Percentiles rank a stretch among this genome's conserved stretches.
These are phyloP conservation scores for Tenthredo amoena DNA, from an alignment of 2,888 invertebrate species.

Conservation along the genomic window DNA sequence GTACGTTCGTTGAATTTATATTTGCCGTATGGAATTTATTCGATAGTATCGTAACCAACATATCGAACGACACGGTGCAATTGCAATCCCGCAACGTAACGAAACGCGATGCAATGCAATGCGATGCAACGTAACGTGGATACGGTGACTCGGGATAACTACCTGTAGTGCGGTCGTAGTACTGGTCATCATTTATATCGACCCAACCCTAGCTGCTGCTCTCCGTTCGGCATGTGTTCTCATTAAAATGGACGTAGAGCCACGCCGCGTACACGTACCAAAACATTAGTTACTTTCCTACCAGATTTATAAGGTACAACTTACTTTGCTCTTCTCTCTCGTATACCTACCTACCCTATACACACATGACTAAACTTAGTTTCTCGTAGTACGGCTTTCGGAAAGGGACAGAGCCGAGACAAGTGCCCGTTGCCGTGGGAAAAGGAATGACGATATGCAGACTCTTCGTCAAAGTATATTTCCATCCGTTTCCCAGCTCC, in stretches of 20 bases:
- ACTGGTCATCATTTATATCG: conserved; percentile 46
- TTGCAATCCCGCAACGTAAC: neutral
- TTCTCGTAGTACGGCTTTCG: neutral
- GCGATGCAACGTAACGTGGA: neutral
- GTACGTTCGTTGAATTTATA: conserved; percentile 45
- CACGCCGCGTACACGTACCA: conserved; percentile 52
- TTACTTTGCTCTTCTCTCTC: conserved; percentile 60
- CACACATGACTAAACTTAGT: conserved; percentile 1
- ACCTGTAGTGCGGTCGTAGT: conserved; percentile 30
- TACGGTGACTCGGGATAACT: conserved; percentile 12
- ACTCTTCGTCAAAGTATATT: neutral
- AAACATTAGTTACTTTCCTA: conserved; percentile 63
- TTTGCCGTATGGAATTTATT: conserved; percentile 34
- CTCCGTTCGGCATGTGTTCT: conserved; percentile 57
- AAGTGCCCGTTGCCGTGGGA: conserved; percentile 20
- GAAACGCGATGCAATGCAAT: neutral
- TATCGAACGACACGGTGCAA: conserved; percentile 20
- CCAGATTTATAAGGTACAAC: conserved; percentile 67
- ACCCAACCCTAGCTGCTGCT: conserved; percentile 29
- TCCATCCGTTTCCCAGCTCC: neutral
- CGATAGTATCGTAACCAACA: conserved; percentile 9
- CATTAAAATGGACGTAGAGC: conserved; percentile 62
- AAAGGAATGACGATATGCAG: neutral
- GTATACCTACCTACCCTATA: neutral
- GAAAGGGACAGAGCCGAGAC: neutral